Evolutionary conservation across 1,140 invertebrate species (phyloP), one percentile per base, ranked within the genome.

Genomic region (Halyomorpha halys): DNA sequence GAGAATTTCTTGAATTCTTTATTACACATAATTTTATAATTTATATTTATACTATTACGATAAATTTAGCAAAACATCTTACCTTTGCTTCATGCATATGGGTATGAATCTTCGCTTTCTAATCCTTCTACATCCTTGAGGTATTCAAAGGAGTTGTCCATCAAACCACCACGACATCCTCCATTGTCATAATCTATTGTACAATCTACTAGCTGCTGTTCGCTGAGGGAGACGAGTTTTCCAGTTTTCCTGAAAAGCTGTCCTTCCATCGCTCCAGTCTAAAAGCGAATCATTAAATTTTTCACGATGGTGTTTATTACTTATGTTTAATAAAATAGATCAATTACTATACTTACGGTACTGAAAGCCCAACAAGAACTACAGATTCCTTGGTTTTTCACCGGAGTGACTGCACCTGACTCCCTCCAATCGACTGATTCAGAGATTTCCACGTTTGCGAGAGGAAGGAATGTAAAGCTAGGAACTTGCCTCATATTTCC

Each of bases 121-220:
- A 98, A 79, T 4, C 86, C 89, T 72, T 97, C 97, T 49, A 39
- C 34, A 13, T 87, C 83, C 74, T 86, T 91, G 69, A 98, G 85
- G 75, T 98, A 98, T 68, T 86, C 77, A 79, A 96, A 94, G 59
- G 90, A 90, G 69, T 88, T 80, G 76, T 97, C 91, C 92, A 97
- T 96, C n/a, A 96, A 77, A 64, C 95, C 95, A 69, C 95, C 95
- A 69, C 91, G 85, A 77, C 96, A 99, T 49, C 96, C 96, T 39
- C 13, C 4, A 13, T 39, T 39, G 74, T 94, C 83, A 77, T 98
- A 98, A 64, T 82, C 82, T 0, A 72, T 70, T 1, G 92, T 95
- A 73, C 97, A 98, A 79, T 99, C 97, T 23, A 99, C 81, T 47
- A 99, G 78, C 75, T 99, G 97, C 78, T 99, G 96, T 78, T 98